Evolutionary conservation across 2,113 vertebrate species (phyloP).

Genomic region (Ceyx cyanopectus): DNA sequence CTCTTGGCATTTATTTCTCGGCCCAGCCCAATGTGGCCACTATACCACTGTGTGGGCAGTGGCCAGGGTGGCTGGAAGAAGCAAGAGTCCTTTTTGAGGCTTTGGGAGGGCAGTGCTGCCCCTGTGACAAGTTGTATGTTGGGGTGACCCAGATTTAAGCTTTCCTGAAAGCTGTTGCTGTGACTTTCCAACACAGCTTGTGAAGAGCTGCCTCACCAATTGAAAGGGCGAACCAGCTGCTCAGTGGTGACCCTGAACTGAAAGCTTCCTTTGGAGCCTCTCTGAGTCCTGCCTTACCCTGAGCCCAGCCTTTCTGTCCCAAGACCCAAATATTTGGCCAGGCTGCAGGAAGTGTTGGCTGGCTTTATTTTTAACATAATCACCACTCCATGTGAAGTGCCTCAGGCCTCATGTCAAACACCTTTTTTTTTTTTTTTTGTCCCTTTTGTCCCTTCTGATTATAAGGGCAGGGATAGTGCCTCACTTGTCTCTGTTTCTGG

Average conservation of each 20-base stretch:
- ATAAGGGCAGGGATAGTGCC: not conserved
- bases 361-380: not conserved
- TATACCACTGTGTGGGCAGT: not conserved
- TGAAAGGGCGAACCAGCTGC: not conserved
- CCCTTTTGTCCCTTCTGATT: not conserved
- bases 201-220: not conserved
- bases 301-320: not conserved
- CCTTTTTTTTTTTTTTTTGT: not conserved
- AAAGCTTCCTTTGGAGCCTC: not conserved
- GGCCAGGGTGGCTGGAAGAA: not conserved
- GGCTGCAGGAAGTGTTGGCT: not conserved
- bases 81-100: rapidly evolving
- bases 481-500: not conserved
- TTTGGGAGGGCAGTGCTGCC: not conserved
- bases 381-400: not conserved
- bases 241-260: not conserved
- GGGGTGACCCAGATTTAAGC: not conserved
- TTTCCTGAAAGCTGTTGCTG: not conserved
- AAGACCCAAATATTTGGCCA: not conserved
- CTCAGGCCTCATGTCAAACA: not conserved
- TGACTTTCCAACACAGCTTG: not conserved
- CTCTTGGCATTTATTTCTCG: not conserved
- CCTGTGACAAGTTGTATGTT: not conserved
- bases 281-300: not conserved
- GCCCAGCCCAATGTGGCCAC: not conserved